A percentile compares a stretch with the other conserved stretches of the same genome.
phyloP scores from a whole-genome alignment of 2,888 invertebrate genomes.

The Drosophila emarginata region DNA sequence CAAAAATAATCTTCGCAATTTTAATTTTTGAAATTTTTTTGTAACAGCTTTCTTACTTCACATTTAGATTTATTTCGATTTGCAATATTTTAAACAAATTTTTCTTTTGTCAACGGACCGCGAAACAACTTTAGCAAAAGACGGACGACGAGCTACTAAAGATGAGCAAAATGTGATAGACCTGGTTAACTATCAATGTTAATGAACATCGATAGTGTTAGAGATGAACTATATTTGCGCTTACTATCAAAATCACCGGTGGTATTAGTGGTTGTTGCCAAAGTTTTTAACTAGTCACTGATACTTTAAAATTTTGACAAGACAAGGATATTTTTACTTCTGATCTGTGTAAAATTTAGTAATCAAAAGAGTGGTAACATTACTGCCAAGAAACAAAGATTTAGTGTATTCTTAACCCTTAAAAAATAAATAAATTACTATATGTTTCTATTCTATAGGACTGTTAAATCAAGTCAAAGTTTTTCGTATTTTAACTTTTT shows the following conservation, averaged over 20 bases:
- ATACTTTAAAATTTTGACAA: no score
- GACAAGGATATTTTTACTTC: no score
- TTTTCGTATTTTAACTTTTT: no score
- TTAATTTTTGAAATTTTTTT: background rate
- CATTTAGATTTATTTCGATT: constrained; percentile 6
- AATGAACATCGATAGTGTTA: background rate
- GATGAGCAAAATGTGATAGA: background rate
- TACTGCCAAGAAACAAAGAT: no score
- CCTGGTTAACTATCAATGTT: background rate
- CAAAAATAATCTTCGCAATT: no score
- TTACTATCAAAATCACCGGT: background rate
- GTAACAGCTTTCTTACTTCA: constrained; percentile 1
- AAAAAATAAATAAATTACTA: no score
- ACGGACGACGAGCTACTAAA: constrained; percentile 7
- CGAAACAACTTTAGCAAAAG: constrained; percentile 12
- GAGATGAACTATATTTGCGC: background rate
- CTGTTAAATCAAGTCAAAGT: no score
- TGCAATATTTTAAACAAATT: constrained; percentile 4
- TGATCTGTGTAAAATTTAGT: no score
- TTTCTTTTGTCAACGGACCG: background rate
- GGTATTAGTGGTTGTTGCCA: no score
- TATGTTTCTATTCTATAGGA: no score
- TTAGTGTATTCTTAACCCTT: no score
- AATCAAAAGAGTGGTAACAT: no score
- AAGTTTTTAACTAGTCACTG: background rate